These are phyloP conservation scores for Antedon mediterranea DNA, from an alignment of 53 echinoderm and acorn worm species.

Conservation along the genomic window DNA sequence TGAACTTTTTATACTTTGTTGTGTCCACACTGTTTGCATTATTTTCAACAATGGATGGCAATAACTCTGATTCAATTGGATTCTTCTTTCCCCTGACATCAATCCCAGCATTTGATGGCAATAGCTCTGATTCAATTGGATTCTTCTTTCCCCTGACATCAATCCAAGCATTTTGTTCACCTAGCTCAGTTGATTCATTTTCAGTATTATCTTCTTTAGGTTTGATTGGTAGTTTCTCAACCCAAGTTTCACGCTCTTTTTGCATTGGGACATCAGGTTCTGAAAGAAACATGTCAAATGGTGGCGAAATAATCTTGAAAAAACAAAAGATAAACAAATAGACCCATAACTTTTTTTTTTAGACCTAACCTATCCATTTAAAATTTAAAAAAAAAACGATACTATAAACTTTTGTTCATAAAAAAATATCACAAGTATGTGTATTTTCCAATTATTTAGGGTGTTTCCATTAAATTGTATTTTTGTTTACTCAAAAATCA, in stretches of 20 bases:
- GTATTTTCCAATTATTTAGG: too few relatives aligned
- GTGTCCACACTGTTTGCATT: not conserved
- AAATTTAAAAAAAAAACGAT: too few relatives aligned
- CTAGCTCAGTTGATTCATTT: not conserved
- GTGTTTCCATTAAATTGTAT: too few relatives aligned
- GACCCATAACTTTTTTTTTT: too few relatives aligned
- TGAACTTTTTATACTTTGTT: not conserved
- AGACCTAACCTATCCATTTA: too few relatives aligned
- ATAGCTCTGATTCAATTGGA: too few relatives aligned
- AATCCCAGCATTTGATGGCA: not conserved
- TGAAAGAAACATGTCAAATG: not conserved
- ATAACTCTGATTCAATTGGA: too few relatives aligned
- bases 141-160: constrained; percentile 1
- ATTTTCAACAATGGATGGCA: not conserved
- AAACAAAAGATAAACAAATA: not conserved
- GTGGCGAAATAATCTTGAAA: not conserved
- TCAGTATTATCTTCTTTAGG: not conserved
- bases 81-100: constrained; percentile 1
- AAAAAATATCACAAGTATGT: too few relatives aligned
- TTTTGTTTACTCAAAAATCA: too few relatives aligned
- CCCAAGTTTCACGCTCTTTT: not conserved
- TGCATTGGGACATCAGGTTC: not conserved
- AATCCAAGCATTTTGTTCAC: not conserved
- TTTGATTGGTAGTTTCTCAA: constrained; percentile 7
- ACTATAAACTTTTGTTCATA: too few relatives aligned